These are phyloP conservation scores for Oreochromis spilurus DNA, from an alignment of 2,113 vertebrate genomes.

Conservation along the genomic window DNA sequence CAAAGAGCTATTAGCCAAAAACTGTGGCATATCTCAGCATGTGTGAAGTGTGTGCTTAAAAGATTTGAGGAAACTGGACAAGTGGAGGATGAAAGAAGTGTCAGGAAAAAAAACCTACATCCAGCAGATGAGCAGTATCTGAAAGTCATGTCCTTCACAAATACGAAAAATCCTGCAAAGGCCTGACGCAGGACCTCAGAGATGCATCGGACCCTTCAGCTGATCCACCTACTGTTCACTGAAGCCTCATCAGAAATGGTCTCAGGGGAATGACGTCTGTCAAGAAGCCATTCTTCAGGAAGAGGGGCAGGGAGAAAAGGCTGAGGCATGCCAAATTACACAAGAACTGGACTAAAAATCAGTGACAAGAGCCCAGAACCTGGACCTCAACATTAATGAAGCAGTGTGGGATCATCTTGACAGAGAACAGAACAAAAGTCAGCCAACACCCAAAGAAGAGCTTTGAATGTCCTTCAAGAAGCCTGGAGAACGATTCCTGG, in stretches of 20 bases:
- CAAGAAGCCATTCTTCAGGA: not conserved
- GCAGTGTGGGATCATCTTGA: not conserved
- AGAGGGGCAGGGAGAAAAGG: not conserved
- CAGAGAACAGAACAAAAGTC: not conserved
- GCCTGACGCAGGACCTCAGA: too few relatives aligned
- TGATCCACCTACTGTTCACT: not conserved
- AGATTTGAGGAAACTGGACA: not conserved
- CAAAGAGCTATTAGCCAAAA: not conserved
- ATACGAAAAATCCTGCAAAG: not conserved
- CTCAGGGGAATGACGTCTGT: not conserved
- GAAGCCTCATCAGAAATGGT: not conserved
- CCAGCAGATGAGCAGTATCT: not conserved
- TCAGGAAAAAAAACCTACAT: not conserved
- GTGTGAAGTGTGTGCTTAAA: not conserved
- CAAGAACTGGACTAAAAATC: not conserved
- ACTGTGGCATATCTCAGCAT: not conserved
- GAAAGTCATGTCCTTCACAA: not conserved
- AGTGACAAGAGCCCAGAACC: not conserved
- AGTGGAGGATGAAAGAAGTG: not conserved
- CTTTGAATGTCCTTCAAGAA: not conserved
- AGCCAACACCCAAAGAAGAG: not conserved
- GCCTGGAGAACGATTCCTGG: not conserved
- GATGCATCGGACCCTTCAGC: not conserved
- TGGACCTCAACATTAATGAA: not conserved
- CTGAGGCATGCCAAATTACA: not conserved